Conservation (phyloP, 2,888 invertebrate genomes). For the Alcis repandata region DNA sequence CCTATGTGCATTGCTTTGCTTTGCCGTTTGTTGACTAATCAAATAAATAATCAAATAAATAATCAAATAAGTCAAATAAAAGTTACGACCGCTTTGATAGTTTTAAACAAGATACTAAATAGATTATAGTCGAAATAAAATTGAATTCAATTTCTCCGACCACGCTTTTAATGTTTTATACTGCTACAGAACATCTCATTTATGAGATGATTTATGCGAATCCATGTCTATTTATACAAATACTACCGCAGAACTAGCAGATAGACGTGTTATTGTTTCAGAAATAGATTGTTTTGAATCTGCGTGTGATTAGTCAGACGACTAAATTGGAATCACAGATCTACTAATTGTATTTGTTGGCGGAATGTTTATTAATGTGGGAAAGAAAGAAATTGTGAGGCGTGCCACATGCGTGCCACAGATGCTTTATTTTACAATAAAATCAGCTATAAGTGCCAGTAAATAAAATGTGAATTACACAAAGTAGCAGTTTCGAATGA, state of each 20-base stretch:
- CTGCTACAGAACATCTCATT: slow-evolving; percentile 33
- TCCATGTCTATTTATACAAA: slow-evolving; percentile 40
- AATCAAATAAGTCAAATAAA: background rate
- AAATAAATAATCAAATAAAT: too few species aligned
- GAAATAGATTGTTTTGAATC: slow-evolving; percentile 50
- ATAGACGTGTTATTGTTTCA: slow-evolving; percentile 46
- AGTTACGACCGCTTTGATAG: too few species aligned
- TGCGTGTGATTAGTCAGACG: slow-evolving; percentile 38
- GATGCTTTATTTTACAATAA: too few species aligned
- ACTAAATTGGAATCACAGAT: slow-evolving; percentile 32
- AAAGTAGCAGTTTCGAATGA: background rate
- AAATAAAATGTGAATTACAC: background rate
- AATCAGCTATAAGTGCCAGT: too few species aligned
- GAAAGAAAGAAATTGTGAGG: background rate
- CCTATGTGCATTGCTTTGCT: background rate
- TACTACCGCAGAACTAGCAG: slow-evolving; percentile 39
- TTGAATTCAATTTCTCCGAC: slow-evolving; percentile 3
- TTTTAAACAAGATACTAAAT: background rate
- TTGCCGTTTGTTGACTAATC: too few species aligned
- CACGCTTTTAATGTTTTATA: background rate
- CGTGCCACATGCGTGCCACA: background rate
- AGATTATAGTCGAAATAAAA: slow-evolving; percentile 3
- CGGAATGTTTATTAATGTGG: slow-evolving; percentile 5
- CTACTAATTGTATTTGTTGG: slow-evolving; percentile 18
- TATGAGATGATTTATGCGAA: slow-evolving; percentile 40